Evolutionary conservation across 1,140 invertebrate genomes (phyloP), one percentile per base, ranked within the genome.

Genomic region (Heliconius hewitsoni): DNA sequence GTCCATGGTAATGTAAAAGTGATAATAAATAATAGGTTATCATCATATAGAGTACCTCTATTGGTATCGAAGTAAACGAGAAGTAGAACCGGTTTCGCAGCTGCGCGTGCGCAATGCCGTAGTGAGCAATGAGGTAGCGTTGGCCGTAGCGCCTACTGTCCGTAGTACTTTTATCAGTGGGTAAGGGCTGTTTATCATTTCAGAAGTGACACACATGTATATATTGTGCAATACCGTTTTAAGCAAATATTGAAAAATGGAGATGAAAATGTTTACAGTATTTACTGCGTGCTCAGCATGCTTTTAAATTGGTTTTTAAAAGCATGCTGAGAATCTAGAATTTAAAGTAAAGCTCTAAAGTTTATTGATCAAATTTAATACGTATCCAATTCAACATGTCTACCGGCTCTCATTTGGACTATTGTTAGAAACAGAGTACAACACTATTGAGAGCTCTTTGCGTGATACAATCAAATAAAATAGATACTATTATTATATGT

Each of bases 101-200:
- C 91, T 93, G 91, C 90, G 88, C 87, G 86, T 87, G 86, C 90
- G 80, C 83, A 72, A 2, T 46, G 39, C 30, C 23, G 52, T 76
- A 77, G 74, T 79, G 74, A 57, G 78, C 74, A 74, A 71, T 72
- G 30, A 73, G 74, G 72, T 76, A 76, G 78, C 73, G 77, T 76
- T 79, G 74, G 76, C 60, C 60, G 60, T 73, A 72, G 70, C 80
- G 60, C 75, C 76, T 76, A 81, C 76, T 72, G 71, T 76, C 72
- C 74, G 73, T 77, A 78, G 52, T 73, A 37, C 76, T 81, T 77
- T 52, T 71, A 57, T 76, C 57, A 74, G 74, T 74, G 57, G 50
- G 18, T 50, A 66, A 71, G n/a, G 23, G 23, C 0, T 19, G 71
- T 72, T 37, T 37, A n/a, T 4, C 18, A 42, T 8, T 46, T 71